Evolutionary conservation across 1,140 invertebrate species (phyloP), one percentile per base, ranked within the genome.

Genomic region (Zaprionus tsacasi): DNA sequence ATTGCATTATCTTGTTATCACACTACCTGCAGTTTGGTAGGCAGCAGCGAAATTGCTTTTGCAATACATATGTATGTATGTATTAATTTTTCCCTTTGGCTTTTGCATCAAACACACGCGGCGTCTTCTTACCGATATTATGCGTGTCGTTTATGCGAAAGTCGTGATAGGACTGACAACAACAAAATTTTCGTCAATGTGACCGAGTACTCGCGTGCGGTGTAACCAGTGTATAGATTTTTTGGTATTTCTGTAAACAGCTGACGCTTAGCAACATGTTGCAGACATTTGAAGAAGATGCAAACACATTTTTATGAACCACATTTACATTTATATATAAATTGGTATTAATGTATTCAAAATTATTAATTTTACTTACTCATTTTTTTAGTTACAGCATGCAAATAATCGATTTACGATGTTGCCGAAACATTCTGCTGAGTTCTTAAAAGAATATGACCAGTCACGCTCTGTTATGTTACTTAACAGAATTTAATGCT

Each of bases 1-100:
- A 66, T 57, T 71, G 74, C 74, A 86, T 78, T 80, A 88, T 78
- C 85, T 82, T 79, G 70, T 75, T 85, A 81, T 85, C 78, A 83
- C 77, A 80, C 81, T 70, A 52, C 54, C 48, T 67, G 33, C 36
- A 63, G 70, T 56, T 72, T 66, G 55, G 45, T 58, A 66, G 55
- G 63, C 15, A 55, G 70, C 55, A 72, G 63, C 58, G 36, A 55
- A 55, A 70, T 45, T 64, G 67, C 73, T 65, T 38, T 65, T 65
- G 68, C 68, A 30, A 71, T 56, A 71, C 72, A 75, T 65, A 58
- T 70, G 57, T 65, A 54, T 76, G 58, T 71, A 71, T 66, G 60
- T 38, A 71, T 71, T 71, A 66, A 65, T 38, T 71, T 56, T 71
- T 76, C 45, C 69, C 50, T 64, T 63, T 76, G 59, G 38, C 66